Percentiles rank a stretch among this genome's conserved stretches.
phyloP scores from a whole-genome alignment of 2,888 invertebrate species.

The Drosophila phalerata region DNA sequence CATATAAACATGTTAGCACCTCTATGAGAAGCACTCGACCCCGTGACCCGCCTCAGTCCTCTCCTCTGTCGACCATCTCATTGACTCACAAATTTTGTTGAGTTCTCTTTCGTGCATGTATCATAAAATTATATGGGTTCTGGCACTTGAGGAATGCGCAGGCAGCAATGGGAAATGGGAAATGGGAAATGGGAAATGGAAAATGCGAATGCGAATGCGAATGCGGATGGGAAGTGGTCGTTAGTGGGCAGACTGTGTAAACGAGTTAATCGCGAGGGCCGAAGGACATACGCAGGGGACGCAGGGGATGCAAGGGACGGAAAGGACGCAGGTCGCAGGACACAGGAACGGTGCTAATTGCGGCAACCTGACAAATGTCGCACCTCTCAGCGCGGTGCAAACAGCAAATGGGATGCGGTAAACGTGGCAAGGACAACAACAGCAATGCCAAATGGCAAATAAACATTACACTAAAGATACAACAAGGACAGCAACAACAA shows the following conservation, averaged over 20 bases:
- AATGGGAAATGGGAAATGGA: not conserved
- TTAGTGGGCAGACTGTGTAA: constrained; percentile 42
- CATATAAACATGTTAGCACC: constrained; percentile 56
- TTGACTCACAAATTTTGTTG: constrained; percentile 26
- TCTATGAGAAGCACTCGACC: constrained; percentile 32
- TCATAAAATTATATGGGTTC: constrained; percentile 69
- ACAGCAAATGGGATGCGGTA: constrained; percentile 54
- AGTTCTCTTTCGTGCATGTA: constrained; percentile 31
- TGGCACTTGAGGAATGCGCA: constrained; percentile 47
- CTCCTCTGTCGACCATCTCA: constrained; percentile 8
- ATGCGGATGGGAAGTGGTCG: constrained; percentile 32
- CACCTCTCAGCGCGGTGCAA: constrained; percentile 61
- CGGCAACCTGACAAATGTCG: constrained; percentile 79
- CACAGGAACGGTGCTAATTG: constrained; percentile 64
- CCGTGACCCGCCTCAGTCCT: not conserved
- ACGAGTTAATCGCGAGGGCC: constrained; percentile 64
- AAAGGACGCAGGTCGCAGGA: not conserved
- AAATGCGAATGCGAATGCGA: constrained; percentile 6
- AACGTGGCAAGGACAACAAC: constrained; percentile 38
- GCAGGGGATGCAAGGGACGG: not conserved
- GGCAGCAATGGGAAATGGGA: not conserved
- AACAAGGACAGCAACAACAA: constrained; percentile 15
- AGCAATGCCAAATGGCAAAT: constrained; percentile 51
- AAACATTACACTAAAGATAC: constrained; percentile 58
- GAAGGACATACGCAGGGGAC: constrained; percentile 16